A percentile compares a stretch with the other conserved stretches of the same genome.
phyloP scores from a whole-genome alignment of 1,140 invertebrate species.

The Drosophila pruinosa region DNA sequence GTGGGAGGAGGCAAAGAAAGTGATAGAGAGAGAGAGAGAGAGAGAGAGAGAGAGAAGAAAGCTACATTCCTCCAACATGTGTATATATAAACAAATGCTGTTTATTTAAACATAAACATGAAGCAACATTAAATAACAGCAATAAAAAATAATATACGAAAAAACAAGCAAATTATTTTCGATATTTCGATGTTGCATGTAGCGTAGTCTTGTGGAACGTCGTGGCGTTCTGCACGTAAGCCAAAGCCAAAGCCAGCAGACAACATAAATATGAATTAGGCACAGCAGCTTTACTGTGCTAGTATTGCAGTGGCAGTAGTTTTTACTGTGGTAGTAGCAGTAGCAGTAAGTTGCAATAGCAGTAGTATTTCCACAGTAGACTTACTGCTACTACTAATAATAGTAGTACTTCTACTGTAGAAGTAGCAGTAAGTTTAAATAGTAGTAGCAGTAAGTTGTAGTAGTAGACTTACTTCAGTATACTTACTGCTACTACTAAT shows the following conservation, averaged over 20 bases:
- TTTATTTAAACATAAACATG: slow-evolving; percentile 41
- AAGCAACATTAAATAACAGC: slow-evolving; percentile 18
- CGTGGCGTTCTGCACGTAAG: slow-evolving; percentile 18
- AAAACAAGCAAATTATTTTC: slow-evolving; percentile 9
- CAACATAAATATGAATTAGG: neutral
- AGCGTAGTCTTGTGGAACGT: neutral
- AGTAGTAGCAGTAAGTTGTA: too few relatives aligned
- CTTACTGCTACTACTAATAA: too few relatives aligned
- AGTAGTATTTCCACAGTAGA: too few relatives aligned
- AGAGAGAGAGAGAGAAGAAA: neutral
- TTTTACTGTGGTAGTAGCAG: too few relatives aligned
- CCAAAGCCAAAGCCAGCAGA: neutral
- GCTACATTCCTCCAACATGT: too few relatives aligned
- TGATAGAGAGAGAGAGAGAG: neutral
- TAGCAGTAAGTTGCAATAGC: too few relatives aligned
- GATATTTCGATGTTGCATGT: neutral
- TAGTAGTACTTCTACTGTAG: too few relatives aligned
- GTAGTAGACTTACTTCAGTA: too few relatives aligned
- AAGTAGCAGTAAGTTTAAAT: too few relatives aligned
- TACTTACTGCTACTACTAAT: too few relatives aligned
- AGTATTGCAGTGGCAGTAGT: too few relatives aligned
- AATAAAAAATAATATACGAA: slow-evolving; percentile 12
- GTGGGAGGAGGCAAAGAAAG: neutral
- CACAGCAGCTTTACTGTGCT: too few relatives aligned
- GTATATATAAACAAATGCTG: slow-evolving; percentile 35